A percentile compares a stretch with the other conserved stretches of the same genome.
Evolutionary conservation across 2,888 invertebrate species (phyloP).

Genomic region (Leptopilina drosophilae): DNA sequence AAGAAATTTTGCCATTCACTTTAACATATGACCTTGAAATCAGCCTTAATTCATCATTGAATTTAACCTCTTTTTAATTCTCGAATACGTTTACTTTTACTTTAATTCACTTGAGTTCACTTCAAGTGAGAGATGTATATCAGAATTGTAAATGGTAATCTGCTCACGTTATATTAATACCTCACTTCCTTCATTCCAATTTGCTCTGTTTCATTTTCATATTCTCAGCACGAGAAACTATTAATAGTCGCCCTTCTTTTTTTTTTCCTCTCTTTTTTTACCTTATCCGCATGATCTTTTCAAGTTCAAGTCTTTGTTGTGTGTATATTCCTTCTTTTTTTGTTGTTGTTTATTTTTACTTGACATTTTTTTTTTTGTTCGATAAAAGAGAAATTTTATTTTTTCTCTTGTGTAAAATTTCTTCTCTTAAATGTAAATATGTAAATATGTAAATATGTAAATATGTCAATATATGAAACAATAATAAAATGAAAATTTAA

Average conservation of each 20-base stretch:
- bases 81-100: conserved; percentile 13
- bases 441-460: no score
- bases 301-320: conserved; percentile 1
- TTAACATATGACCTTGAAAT: conserved; percentile 12
- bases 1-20: neutral
- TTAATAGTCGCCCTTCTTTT: neutral
- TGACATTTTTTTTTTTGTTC: neutral
- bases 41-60: neutral
- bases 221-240: conserved; percentile 6
- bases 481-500: no score
- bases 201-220: conserved; percentile 13
- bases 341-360: neutral
- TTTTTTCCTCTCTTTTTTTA: conserved; percentile 38
- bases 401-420: no score
- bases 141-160: conserved; percentile 15
- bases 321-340: no score
- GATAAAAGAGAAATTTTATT: no score
- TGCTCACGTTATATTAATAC: conserved; percentile 17
- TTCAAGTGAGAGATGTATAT: conserved; percentile 17
- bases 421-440: no score
- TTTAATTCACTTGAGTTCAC: conserved; percentile 15
- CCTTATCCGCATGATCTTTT: conserved; percentile 41
- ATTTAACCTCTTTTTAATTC: conserved; percentile 15
- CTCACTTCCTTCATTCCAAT: conserved; percentile 15
- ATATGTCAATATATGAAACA: no score